These are phyloP conservation scores for Pegoplata infirma DNA, from an alignment of 2,888 invertebrate genomes.

Conservation along the genomic window DNA sequence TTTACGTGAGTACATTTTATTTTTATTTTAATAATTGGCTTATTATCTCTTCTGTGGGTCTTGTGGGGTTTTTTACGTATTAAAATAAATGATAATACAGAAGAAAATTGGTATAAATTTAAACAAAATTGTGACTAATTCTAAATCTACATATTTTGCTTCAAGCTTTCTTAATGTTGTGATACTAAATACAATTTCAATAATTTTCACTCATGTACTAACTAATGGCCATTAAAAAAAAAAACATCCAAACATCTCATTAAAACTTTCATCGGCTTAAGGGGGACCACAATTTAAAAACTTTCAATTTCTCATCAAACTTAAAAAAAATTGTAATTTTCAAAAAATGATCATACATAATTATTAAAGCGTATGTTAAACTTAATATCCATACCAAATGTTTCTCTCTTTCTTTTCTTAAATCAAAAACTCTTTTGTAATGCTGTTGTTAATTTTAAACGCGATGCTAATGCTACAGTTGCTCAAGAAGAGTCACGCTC, in stretches of 20 bases:
- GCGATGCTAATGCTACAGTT: constrained; percentile 81
- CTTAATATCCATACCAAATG: constrained; percentile 51
- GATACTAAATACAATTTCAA: constrained; percentile 22
- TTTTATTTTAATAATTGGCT: constrained; percentile 25
- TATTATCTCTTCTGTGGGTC: constrained; percentile 35
- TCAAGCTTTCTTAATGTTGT: constrained; percentile 41
- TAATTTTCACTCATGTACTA: constrained; percentile 16
- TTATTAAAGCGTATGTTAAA: constrained; percentile 28
- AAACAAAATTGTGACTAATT: constrained; percentile 55
- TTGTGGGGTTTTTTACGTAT: constrained; percentile 31
- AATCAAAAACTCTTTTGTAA: constrained; percentile 28
- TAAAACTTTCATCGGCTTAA: not conserved
- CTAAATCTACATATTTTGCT: constrained; percentile 22
- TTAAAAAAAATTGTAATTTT: too few relatives aligned
- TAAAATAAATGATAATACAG: not conserved
- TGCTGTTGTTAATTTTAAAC: constrained; percentile 33
- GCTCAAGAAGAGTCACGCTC: constrained; percentile 94
- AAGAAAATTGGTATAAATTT: too few relatives aligned
- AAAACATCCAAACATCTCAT: too few relatives aligned
- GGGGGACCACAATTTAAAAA: too few relatives aligned
- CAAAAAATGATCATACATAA: too few relatives aligned
- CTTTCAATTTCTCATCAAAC: too few relatives aligned
- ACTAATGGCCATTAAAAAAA: too few relatives aligned
- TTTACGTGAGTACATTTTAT: constrained; percentile 74
- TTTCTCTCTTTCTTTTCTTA: constrained; percentile 41